phyloP scores from a whole-genome alignment of 2,888 invertebrate genomes.

The Cheilosia urbana region DNA sequence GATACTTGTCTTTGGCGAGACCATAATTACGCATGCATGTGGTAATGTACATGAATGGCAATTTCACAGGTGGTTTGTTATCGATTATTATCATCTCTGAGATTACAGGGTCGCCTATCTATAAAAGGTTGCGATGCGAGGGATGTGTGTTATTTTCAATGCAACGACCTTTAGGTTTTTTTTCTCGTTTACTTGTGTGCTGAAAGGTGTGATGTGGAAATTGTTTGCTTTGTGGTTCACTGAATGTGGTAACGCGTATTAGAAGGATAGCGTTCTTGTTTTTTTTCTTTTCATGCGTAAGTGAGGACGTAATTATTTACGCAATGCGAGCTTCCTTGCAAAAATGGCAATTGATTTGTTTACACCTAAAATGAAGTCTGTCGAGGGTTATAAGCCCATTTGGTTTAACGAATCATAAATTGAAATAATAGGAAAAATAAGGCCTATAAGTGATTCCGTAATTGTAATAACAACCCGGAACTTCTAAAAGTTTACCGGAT shows the following conservation, averaged over 20 bases:
- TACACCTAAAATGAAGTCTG: no score
- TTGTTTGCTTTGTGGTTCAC: conserved; percentile 16
- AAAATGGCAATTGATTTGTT: no score
- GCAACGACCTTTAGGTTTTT: conserved; percentile 33
- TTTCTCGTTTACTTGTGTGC: neutral
- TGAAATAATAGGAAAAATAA: no score
- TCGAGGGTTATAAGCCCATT: no score
- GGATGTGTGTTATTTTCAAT: neutral
- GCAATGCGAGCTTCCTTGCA: no score
- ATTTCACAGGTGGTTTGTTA: conserved; percentile 44
- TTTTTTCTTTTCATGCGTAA: no score
- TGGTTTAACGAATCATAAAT: no score
- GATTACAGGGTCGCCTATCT: conserved; percentile 13
- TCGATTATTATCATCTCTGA: conserved; percentile 18
- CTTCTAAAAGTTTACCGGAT: no score
- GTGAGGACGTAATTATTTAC: no score
- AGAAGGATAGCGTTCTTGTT: no score
- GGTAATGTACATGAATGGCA: conserved; percentile 10
- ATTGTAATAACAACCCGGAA: no score
- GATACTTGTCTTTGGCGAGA: conserved; percentile 22
- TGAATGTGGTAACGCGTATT: conserved; percentile 15
- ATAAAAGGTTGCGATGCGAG: neutral
- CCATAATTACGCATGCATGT: conserved; percentile 3
- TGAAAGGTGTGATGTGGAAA: neutral
- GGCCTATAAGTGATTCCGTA: no score